Percentiles rank a stretch among this genome's conserved stretches.
Evolutionary conservation across 2,797 vertebrate genomes (phyloP).

Genomic region (Poeciliopsis presidionis): DNA sequence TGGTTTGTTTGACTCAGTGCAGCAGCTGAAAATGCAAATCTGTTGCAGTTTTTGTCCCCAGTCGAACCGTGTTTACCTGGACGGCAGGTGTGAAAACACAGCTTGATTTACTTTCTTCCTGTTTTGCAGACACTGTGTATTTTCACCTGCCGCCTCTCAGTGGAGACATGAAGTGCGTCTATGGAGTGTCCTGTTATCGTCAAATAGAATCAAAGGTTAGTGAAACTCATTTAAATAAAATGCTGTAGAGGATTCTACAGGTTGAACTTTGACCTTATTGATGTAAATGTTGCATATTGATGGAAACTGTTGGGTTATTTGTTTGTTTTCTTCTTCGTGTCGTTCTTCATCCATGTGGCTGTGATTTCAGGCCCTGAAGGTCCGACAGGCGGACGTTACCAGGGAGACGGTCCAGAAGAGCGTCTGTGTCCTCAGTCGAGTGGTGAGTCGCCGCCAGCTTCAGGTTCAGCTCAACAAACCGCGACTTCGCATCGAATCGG

Average conservation of each 20-base stretch:
- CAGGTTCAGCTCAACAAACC: not conserved
- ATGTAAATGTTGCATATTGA: not conserved
- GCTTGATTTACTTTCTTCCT: not conserved
- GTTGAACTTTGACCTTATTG: not conserved
- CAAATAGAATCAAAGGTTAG: constrained; percentile 98
- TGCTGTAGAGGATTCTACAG: not conserved
- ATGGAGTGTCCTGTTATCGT: constrained; percentile 95
- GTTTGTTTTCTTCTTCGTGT: not conserved
- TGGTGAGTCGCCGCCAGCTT: constrained; percentile 84
- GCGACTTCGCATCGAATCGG: not conserved
- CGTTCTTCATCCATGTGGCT: not conserved
- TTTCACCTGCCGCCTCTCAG: constrained; percentile 93
- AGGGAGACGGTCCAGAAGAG: constrained; percentile 99
- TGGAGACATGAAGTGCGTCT: constrained; percentile 88
- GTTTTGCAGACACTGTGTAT: constrained; percentile 84
- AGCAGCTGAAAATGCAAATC: too few species aligned
- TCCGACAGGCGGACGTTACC: constrained; percentile 95
- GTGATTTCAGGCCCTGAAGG: constrained; percentile 87
- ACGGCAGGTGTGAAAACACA: too few species aligned
- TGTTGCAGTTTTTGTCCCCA: too few species aligned
- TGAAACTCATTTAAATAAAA: not conserved
- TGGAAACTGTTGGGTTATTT: not conserved
- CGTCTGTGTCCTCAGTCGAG: constrained; percentile 95
- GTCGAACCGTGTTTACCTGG: too few species aligned
- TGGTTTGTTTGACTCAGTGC: too few species aligned